Evolutionary conservation across 2,797 vertebrate genomes (phyloP), one percentile per base, ranked within the genome.

Genomic region (Lemur catta): DNA sequence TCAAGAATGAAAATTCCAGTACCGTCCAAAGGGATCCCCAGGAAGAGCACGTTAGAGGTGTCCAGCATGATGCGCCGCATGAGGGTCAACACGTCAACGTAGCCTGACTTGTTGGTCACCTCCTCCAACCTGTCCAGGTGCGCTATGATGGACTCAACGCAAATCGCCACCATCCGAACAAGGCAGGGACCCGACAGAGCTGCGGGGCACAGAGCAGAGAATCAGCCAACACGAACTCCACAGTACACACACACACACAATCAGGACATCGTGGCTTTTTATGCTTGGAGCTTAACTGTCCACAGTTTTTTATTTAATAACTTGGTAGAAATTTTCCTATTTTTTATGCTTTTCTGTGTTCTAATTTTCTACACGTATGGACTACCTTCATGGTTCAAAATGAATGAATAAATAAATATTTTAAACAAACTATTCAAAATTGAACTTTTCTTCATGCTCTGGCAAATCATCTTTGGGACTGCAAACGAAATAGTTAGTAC

Each of bases 21-120:
- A 99, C 99, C 99, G 0, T 99, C 99, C 55, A 99, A 97, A 4
- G 99, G 99, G 82, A 99, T 99, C 86, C 99, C 97, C 0, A 99
- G 99, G 95, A 99, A 99, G 14, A 99, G 99, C 84, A 96, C 98
- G 97, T 99, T 99, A 57, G 99, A 99, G 3, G 99, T 98, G 97
- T 99, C 99, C 63, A 99, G 98, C 98, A 99, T 99, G 48, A 99
- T 98, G 89, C 98, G 94, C 90, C 99, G 98, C 98, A 99, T 99
- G 48, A 99, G 98, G 87, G 99, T 99, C 82, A 99, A 98, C 41
- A 98, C 97, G 0, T 99, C 98, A 95, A 99, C 98, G 0, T 98
- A 99, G 82, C 99, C 99, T 0, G 98, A 86, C 4, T 98, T 71
- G 6, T 98, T 98, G 0, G 98, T 99, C 78, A 99, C 97, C 22